These are phyloP conservation scores for Calosoma granatense DNA, from an alignment of 1,140 invertebrate species.

Conservation along the genomic window DNA sequence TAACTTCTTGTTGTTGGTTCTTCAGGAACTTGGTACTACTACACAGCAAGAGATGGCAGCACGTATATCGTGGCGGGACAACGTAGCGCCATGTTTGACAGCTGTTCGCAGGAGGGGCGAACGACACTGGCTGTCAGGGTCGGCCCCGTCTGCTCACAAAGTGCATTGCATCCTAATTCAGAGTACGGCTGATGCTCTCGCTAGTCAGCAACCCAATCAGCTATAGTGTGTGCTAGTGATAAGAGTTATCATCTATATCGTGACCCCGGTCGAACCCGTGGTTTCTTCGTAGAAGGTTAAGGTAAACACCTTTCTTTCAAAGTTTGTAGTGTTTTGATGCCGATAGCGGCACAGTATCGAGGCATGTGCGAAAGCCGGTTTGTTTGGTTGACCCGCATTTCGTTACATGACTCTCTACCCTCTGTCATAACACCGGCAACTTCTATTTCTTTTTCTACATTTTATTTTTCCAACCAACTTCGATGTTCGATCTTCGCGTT, in stretches of 20 bases:
- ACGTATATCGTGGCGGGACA: too few species aligned
- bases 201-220: neutral
- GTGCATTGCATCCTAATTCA: neutral
- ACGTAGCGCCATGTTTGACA: neutral
- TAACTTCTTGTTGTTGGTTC: too few species aligned
- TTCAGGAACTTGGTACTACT: too few species aligned
- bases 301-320: neutral
- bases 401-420: too few species aligned
- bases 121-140: neutral
- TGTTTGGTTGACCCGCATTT: too few species aligned
- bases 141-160: neutral
- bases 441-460: neutral
- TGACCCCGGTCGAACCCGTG: neutral
- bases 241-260: neutral
- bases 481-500: neutral
- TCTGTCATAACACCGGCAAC: too few species aligned
- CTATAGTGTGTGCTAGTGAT: neutral
- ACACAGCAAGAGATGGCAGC: too few species aligned
- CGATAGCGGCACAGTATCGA: neutral
- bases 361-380: neutral
- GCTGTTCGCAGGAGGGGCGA: conserved; percentile 4
- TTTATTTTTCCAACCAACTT: neutral
- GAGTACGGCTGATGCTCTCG: neutral
- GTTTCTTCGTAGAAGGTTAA: neutral
- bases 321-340: neutral